Conservation (phyloP, 2,797 vertebrate species). For the Channallabes apus region DNA sequence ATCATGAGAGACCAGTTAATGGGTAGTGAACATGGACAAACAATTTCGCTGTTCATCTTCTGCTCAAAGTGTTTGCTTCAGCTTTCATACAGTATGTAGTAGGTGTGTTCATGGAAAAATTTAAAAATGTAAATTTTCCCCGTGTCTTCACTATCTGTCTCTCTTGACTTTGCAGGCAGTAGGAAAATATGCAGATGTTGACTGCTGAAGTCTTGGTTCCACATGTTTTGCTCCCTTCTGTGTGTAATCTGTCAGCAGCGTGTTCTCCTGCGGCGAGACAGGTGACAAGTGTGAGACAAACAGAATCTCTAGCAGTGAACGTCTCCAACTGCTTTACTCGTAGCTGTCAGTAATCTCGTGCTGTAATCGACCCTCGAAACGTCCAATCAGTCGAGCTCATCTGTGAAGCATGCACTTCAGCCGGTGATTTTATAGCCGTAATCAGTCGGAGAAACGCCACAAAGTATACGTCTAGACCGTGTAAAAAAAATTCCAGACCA, state of each 20-base stretch:
- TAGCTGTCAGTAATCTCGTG: conserved; percentile 7
- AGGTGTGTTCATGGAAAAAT: not conserved
- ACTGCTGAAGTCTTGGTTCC: conserved; percentile 27
- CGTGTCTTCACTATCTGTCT: not conserved
- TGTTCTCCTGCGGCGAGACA: conserved; percentile 17
- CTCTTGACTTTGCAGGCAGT: not conserved
- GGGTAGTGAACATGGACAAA: not conserved
- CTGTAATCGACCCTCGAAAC: not conserved
- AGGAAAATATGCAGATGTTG: conserved; percentile 33
- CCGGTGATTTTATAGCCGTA: not conserved
- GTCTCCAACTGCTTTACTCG: conserved; percentile 15
- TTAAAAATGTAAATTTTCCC: not conserved
- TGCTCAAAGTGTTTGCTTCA: not conserved
- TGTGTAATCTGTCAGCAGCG: conserved; percentile 29
- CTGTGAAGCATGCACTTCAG: not conserved
- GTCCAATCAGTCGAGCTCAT: not conserved
- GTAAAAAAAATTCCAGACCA: not conserved
- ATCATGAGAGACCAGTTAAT: not conserved
- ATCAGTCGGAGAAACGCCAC: conserved; percentile 11
- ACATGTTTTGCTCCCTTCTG: conserved; percentile 25
- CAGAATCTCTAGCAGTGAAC: conserved; percentile 17
- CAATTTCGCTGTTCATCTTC: not conserved
- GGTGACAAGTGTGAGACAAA: conserved; percentile 34
- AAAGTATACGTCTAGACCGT: not conserved
- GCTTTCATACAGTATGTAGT: not conserved